phyloP scores from a whole-genome alignment of 2,113 vertebrate species.

The Saccopteryx leptura region DNA sequence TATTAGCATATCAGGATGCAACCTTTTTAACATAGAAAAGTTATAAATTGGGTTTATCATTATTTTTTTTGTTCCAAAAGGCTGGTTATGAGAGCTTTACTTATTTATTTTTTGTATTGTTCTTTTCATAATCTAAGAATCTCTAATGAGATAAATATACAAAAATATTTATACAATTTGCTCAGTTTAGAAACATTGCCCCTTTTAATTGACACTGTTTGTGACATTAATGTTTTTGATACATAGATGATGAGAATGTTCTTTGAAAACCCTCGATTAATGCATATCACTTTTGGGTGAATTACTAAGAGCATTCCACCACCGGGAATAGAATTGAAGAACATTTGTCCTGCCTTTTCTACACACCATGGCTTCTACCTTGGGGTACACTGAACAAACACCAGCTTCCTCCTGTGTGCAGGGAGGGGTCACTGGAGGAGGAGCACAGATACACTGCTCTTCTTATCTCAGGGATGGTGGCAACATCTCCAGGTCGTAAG shows the following conservation, averaged over 20 bases:
- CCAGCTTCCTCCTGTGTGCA: too few relatives aligned
- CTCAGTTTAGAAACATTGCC: neutral
- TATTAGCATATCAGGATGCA: neutral
- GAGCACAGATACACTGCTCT: neutral
- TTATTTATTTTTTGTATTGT: neutral
- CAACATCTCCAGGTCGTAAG: neutral
- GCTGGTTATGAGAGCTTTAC: neutral
- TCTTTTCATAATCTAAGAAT: neutral
- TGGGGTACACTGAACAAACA: neutral
- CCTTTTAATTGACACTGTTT: slow-evolving; percentile 20
- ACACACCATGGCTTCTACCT: neutral
- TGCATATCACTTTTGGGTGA: neutral
- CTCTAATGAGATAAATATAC: neutral
- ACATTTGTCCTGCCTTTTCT: neutral
- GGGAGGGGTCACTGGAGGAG: neutral
- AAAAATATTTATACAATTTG: neutral
- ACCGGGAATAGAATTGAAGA: neutral
- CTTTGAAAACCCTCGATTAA: slow-evolving; percentile 39
- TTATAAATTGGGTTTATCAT: slow-evolving; percentile 12
- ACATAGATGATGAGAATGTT: neutral
- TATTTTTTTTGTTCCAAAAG: slow-evolving; percentile 40
- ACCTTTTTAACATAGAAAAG: slow-evolving; percentile 16
- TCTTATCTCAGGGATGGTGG: neutral
- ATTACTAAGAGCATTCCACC: neutral
- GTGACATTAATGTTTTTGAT: neutral